Percentiles rank a stretch among this genome's conserved stretches.
Conservation (phyloP, 2,888 invertebrate species). For the Schrankia costaestrigalis region DNA sequence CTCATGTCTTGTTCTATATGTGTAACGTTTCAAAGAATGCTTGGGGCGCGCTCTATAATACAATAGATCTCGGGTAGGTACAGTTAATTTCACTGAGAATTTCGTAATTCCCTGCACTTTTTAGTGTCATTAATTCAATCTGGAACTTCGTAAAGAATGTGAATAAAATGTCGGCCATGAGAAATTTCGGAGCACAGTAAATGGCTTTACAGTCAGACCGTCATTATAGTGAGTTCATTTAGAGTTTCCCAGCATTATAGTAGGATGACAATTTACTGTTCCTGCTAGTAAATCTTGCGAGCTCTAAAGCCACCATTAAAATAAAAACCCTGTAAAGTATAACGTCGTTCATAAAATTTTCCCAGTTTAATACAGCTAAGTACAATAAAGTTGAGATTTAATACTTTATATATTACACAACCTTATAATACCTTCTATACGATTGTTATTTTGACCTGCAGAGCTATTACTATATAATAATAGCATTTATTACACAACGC, state of each 20-base stretch:
- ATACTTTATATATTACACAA: constrained; percentile 10
- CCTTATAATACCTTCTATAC: no score
- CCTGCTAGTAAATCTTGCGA: constrained; percentile 57
- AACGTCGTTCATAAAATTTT: constrained; percentile 30
- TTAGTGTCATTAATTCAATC: constrained; percentile 64
- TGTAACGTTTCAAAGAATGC: constrained; percentile 60
- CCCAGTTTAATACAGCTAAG: constrained; percentile 9
- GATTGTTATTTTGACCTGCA: no score
- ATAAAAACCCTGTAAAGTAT: constrained; percentile 39
- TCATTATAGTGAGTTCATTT: constrained; percentile 63
- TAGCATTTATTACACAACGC: no score
- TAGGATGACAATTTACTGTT: constrained; percentile 56
- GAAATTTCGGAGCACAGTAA: constrained; percentile 62
- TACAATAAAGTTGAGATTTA: constrained; percentile 15
- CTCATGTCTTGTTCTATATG: constrained; percentile 61
- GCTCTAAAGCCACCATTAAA: constrained; percentile 37
- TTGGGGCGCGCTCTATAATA: constrained; percentile 45
- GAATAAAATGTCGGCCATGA: constrained; percentile 51
- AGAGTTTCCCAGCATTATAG: constrained; percentile 60
- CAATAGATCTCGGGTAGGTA: constrained; percentile 59
- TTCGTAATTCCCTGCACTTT: constrained; percentile 58
- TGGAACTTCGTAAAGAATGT: constrained; percentile 57
- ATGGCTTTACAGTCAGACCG: constrained; percentile 57
- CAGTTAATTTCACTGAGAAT: constrained; percentile 59
- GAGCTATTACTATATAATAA: no score